Conservation (phyloP, 2,888 invertebrate genomes). For the Galeopsomyia nigrocyanea region DNA sequence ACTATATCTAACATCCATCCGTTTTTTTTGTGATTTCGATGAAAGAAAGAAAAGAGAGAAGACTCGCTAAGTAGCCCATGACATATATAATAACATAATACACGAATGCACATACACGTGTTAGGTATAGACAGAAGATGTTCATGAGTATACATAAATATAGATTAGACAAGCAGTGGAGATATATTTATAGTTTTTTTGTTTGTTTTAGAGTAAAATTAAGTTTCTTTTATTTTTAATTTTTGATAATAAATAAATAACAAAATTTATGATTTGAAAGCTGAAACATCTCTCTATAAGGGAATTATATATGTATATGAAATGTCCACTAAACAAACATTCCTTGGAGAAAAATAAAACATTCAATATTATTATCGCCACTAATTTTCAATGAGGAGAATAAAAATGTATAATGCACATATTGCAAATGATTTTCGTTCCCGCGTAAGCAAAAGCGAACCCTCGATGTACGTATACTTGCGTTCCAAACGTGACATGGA, state of each 20-base stretch:
- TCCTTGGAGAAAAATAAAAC: conserved; percentile 13
- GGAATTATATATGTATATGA: conserved; percentile 4
- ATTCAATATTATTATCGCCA: conserved; percentile 25
- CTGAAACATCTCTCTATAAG: not conserved
- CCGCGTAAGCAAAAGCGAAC: conserved; percentile 23
- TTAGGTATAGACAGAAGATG: conserved; percentile 63
- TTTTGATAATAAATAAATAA: conserved; percentile 2
- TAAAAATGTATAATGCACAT: conserved; percentile 13
- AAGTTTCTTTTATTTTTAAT: not conserved
- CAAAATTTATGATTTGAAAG: not conserved
- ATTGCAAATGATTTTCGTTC: conserved; percentile 10
- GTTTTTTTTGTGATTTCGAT: conserved; percentile 7
- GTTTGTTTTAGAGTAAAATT: conserved; percentile 27
- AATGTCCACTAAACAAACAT: conserved; percentile 37
- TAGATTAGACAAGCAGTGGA: conserved; percentile 62
- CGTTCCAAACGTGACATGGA: too few relatives aligned
- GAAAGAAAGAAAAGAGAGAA: conserved; percentile 2
- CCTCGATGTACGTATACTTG: conserved; percentile 8
- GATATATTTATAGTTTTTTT: conserved; percentile 42
- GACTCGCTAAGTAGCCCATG: conserved; percentile 22
- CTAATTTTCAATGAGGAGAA: conserved; percentile 19
- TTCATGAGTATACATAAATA: conserved; percentile 57
- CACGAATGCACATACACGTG: conserved; percentile 64
- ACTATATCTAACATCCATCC: conserved; percentile 41
- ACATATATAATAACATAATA: conserved; percentile 49